Conservation (phyloP, 1,140 invertebrate genomes). For the Tetramorium simillimum region DNA sequence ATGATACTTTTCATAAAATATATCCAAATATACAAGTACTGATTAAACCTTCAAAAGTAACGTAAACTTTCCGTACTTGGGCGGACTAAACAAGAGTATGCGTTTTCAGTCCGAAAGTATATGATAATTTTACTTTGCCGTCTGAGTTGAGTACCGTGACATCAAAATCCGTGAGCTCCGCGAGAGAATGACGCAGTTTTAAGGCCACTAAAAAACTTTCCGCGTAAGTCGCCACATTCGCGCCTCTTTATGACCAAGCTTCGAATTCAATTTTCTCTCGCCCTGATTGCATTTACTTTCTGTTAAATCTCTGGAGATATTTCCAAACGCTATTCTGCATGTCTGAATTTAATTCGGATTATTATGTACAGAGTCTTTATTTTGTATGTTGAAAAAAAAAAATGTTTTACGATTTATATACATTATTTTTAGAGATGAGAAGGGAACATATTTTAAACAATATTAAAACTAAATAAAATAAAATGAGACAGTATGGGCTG, state of each 20-base stretch:
- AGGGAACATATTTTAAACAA: neutral
- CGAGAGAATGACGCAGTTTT: slow-evolving; percentile 18
- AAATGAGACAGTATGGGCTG: neutral
- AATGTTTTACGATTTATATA: neutral
- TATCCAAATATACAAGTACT: neutral
- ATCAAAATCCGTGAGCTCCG: slow-evolving; percentile 35
- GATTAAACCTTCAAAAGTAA: slow-evolving; percentile 69
- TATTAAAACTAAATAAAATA: neutral
- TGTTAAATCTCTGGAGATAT: neutral
- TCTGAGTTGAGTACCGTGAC: neutral
- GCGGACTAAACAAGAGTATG: slow-evolving; percentile 71
- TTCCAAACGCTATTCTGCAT: neutral
- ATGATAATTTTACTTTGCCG: slow-evolving; percentile 77
- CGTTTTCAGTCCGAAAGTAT: slow-evolving; percentile 70
- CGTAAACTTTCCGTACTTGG: slow-evolving; percentile 74
- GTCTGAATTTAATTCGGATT: neutral
- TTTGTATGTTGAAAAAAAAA: neutral
- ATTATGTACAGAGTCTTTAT: neutral
- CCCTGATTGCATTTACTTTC: slow-evolving; percentile 14
- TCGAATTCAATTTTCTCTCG: slow-evolving; percentile 38
- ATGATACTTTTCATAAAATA: neutral
- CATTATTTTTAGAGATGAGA: neutral
- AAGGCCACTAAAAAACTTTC: slow-evolving; percentile 36
- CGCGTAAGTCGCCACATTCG: slow-evolving; percentile 22
- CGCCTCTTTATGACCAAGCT: slow-evolving; percentile 12